Percentiles rank a stretch among this genome's conserved stretches.
These are phyloP conservation scores for Neoaliturus tenellus DNA, from an alignment of 2,888 invertebrate species.

Conservation along the genomic window DNA sequence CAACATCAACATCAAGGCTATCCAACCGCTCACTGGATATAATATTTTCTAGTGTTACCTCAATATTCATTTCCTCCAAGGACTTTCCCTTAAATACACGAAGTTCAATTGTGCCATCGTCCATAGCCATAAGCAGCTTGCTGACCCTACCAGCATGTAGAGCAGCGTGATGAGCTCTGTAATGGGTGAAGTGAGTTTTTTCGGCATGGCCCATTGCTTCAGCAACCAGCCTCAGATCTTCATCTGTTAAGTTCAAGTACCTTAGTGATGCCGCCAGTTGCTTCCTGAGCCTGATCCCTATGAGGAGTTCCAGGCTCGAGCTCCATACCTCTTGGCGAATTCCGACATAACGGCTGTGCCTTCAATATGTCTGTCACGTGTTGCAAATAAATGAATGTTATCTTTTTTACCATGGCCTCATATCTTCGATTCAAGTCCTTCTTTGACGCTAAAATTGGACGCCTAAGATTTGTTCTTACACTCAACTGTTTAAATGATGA, in stretches of 20 bases:
- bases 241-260: slow-evolving; percentile 41
- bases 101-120: background rate
- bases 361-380: background rate
- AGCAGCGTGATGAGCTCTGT: slow-evolving; percentile 31
- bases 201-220: slow-evolving; percentile 42
- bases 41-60: background rate
- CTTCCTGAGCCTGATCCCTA: background rate
- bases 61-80: background rate
- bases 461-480: slow-evolving; percentile 39
- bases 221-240: slow-evolving; percentile 43
- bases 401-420: background rate
- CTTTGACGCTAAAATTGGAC: background rate
- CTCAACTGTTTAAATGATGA: slow-evolving; percentile 32
- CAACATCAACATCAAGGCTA: background rate
- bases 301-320: background rate
- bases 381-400: background rate
- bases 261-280: background rate
- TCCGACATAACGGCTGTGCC: background rate
- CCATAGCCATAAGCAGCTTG: slow-evolving; percentile 41
- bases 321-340: background rate
- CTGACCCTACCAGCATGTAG: slow-evolving; percentile 46
- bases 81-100: background rate
- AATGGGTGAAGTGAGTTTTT: slow-evolving; percentile 42
- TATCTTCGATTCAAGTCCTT: no score
- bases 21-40: background rate